Base-by-base conservation (phyloP, 1,140 invertebrate species). In the Atta colombica region DNA sequence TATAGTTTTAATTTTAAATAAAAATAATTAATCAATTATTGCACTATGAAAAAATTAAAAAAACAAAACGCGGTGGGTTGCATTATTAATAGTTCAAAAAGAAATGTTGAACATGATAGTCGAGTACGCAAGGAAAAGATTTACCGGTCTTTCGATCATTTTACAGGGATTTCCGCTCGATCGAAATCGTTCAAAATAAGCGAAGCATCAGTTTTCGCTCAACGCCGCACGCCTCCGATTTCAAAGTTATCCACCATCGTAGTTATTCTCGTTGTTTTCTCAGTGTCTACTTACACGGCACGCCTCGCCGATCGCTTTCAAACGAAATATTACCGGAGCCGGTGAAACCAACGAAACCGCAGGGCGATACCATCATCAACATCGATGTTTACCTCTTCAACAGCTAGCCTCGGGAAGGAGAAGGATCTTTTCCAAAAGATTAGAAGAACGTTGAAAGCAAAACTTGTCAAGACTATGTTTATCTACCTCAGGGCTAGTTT, bases 211-310 rank as follows among this genome's bases (percentile, higher is more conserved):
- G 75, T 78, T 89, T 91, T 88, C 82, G 90, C 75, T 55, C 31
- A 28, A 45, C 35, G 71, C 51, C 60, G 53, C 53, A 58, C 58
- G 92, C 86, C 63, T 90, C 88, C 78, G 82, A 85, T 91, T 80
- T 92, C 89, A 92, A 92, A 93, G 90, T 92, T 84, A 75, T 81
- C 78, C 71, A 84, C 61, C 12, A 72, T 60, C 77, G 69, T 71
- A 75, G 65, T 60, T 82, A 71, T 77, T 66, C 86, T 49, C 65
- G 60, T 88, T 86, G 81, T 91, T 92, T 92, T 88, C 90, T 86
- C 88, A 90, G 87, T 77, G 85, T 88, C 86, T 91, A 78, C 87
- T 91, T 90, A 81, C 91, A 88, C 89, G 49, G 77, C 60, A 71
- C 55, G 78, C 28, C 68, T 49, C 72, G 55, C 28, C 87, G 87